A percentile compares a stretch with the other conserved stretches of the same genome.
These are phyloP conservation scores for Myopa tessellatipennis DNA, from an alignment of 2,888 invertebrate genomes.

Conservation along the genomic window DNA sequence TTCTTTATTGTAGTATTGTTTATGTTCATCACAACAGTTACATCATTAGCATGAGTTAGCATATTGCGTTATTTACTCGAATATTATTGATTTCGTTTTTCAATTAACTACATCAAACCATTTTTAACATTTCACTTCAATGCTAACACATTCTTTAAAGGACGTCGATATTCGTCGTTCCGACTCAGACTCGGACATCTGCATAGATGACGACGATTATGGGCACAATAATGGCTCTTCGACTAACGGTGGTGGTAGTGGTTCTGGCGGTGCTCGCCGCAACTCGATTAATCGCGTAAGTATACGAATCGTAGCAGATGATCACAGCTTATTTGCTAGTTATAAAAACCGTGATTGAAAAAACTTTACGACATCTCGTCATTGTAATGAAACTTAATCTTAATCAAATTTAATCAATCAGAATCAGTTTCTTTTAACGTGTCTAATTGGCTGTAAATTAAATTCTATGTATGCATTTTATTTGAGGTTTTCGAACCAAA, in stretches of 20 bases:
- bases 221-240: constrained; percentile 60
- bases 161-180: constrained; percentile 76
- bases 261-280: constrained; percentile 57
- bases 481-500: background rate
- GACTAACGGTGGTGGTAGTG: constrained; percentile 59
- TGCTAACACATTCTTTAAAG: constrained; percentile 64
- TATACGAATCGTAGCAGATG: constrained; percentile 67
- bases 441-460: constrained; percentile 51
- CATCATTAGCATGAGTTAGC: too few relatives aligned
- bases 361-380: constrained; percentile 12
- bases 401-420: constrained; percentile 20
- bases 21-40: too few relatives aligned
- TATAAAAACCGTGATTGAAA: constrained; percentile 68
- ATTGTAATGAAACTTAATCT: constrained; percentile 14
- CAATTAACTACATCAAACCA: background rate
- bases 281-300: constrained; percentile 69
- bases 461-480: constrained; percentile 37
- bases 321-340: constrained; percentile 68
- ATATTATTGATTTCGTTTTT: background rate
- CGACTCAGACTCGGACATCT: constrained; percentile 92
- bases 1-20: too few relatives aligned
- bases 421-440: constrained; percentile 10
- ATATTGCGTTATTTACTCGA: too few relatives aligned
- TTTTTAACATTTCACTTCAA: background rate
- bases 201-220: constrained; percentile 79